Evolutionary conservation across 2,797 vertebrate species (phyloP).

Genomic region (Lacerta viridis): DNA sequence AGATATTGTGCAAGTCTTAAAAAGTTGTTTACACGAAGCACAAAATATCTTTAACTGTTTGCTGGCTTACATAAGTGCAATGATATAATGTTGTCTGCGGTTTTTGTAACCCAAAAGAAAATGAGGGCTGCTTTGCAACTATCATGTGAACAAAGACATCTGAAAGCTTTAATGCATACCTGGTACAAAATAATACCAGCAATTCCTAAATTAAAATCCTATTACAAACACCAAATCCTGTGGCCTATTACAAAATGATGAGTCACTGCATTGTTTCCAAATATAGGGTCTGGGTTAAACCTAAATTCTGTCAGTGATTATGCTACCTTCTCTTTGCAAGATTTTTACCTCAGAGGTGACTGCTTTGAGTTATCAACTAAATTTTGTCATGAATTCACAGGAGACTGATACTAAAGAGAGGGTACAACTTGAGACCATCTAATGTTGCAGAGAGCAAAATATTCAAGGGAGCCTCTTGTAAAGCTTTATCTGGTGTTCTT

Average conservation of each 20-base stretch:
- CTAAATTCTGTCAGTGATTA: conserved; percentile 46
- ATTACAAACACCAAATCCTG: conserved; percentile 64
- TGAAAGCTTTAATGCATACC: conserved; percentile 64
- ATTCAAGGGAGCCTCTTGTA: neutral
- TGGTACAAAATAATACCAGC: conserved; percentile 63
- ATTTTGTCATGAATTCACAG: neutral
- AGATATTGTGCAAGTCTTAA: conserved; percentile 13
- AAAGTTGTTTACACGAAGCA: conserved; percentile 50
- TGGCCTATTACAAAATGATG: conserved; percentile 56
- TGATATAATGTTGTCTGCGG: conserved; percentile 55
- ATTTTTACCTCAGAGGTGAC: neutral
- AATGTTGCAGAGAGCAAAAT: neutral
- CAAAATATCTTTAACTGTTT: conserved; percentile 49
- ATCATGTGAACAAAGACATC: conserved; percentile 8
- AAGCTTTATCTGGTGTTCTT: neutral
- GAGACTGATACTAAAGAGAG: neutral
- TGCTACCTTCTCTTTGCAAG: conserved; percentile 30
- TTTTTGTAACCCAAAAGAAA: conserved; percentile 48
- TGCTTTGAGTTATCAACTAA: neutral
- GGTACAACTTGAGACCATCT: neutral
- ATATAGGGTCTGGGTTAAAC: conserved; percentile 37
- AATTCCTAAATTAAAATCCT: conserved; percentile 63
- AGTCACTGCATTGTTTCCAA: conserved; percentile 50
- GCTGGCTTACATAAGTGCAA: conserved; percentile 55
- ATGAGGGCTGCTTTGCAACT: conserved; percentile 62